Evolutionary conservation across 2,888 invertebrate species (phyloP).

Genomic region (Nymphalis urticae): DNA sequence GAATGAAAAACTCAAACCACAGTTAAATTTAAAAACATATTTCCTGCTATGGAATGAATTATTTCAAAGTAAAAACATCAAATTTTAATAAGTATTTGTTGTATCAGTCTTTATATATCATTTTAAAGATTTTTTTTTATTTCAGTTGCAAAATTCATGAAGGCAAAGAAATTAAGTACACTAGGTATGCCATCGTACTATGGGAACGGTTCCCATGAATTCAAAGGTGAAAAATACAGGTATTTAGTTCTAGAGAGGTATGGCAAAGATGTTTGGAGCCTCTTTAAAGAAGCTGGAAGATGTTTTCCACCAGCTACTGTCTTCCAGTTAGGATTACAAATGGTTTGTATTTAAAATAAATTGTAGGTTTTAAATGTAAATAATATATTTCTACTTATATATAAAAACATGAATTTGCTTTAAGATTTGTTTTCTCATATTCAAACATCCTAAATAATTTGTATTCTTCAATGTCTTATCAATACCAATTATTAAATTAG

Average conservation of each 20-base stretch:
- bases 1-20: not conserved
- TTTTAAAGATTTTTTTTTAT: not conserved
- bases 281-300: slow-evolving; percentile 85
- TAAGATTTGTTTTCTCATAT: too few species aligned
- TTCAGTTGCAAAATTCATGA: slow-evolving; percentile 87
- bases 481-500: too few species aligned
- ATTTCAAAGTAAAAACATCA: too few species aligned
- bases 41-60: too few species aligned
- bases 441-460: too few species aligned
- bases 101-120: too few species aligned
- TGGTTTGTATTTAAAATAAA: slow-evolving; percentile 77
- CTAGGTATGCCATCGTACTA: slow-evolving; percentile 93
- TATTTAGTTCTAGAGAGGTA: slow-evolving; percentile 95
- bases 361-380: too few species aligned
- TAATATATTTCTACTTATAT: too few species aligned
- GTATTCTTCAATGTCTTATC: too few species aligned
- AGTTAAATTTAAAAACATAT: not conserved
- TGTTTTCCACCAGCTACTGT: slow-evolving; percentile 87
- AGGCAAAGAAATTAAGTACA: slow-evolving; percentile 83
- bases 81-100: too few species aligned
- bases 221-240: slow-evolving; percentile 89
- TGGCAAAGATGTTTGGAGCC: slow-evolving; percentile 91
- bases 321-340: slow-evolving; percentile 90
- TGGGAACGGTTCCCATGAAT: slow-evolving; percentile 91
- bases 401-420: too few species aligned